Conservation (phyloP, 2,113 vertebrate species). For the Vombatus ursinus region DNA sequence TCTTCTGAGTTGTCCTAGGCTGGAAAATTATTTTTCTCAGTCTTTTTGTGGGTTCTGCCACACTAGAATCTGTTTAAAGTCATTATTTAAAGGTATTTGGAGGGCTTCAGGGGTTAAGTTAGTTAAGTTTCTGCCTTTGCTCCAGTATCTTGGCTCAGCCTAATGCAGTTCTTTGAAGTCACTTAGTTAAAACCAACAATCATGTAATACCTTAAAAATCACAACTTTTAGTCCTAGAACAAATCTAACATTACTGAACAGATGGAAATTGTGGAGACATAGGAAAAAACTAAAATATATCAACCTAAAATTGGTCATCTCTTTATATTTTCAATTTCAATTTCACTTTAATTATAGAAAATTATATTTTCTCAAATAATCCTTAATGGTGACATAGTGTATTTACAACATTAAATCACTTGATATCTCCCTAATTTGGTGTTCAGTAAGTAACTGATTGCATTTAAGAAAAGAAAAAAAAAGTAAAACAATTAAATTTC, state of each 20-base stretch:
- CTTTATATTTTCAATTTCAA: conserved; percentile 1
- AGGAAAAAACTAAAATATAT: neutral
- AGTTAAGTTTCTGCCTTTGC: too few species aligned
- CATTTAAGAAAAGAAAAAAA: too few species aligned
- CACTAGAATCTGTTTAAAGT: too few species aligned
- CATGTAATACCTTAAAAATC: neutral
- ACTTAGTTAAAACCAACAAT: conserved; percentile 5
- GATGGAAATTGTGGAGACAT: neutral
- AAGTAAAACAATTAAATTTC: neutral
- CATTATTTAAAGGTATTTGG: too few species aligned
- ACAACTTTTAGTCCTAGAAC: neutral
- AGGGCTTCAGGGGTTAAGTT: too few species aligned
- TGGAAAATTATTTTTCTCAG: too few species aligned
- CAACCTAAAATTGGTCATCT: neutral
- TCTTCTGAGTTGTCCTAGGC: too few species aligned
- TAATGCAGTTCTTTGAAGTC: too few species aligned
- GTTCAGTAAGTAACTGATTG: neutral
- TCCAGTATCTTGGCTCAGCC: too few species aligned
- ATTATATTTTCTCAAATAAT: neutral
- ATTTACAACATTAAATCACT: neutral
- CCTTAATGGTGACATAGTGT: neutral
- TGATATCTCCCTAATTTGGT: neutral
- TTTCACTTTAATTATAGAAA: neutral
- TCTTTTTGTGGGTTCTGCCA: too few species aligned
- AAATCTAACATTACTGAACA: neutral